Evolutionary conservation across 2,797 vertebrate species (phyloP).

Genomic region (Acestrorhynchus altus): DNA sequence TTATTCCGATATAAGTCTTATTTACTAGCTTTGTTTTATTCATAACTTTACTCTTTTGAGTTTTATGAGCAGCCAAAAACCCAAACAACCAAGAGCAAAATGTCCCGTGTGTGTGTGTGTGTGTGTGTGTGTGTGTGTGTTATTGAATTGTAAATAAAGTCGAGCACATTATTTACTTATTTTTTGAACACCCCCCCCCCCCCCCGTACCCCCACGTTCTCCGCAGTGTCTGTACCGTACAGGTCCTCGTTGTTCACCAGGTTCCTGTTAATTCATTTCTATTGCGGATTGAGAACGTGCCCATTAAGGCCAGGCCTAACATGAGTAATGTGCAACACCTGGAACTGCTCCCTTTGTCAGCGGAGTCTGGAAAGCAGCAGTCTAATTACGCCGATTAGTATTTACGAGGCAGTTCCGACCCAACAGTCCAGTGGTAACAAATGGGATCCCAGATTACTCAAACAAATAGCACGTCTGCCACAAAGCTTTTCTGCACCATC

Average conservation of each 20-base stretch:
- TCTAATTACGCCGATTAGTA: constrained; percentile 85
- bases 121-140: constrained; percentile 42
- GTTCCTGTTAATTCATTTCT: constrained; percentile 77
- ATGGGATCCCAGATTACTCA: constrained; percentile 51
- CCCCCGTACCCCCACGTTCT: not conserved
- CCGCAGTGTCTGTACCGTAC: not conserved
- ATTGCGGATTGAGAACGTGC: constrained; percentile 69
- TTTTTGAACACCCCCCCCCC: not conserved
- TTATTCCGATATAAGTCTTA: constrained; percentile 59
- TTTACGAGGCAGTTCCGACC: constrained; percentile 80
- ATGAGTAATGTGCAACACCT: constrained; percentile 81
- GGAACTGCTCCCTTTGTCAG: constrained; percentile 76
- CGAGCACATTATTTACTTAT: constrained; percentile 39
- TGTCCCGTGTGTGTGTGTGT: constrained; percentile 40
- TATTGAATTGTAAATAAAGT: constrained; percentile 63
- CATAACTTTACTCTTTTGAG: constrained; percentile 57
- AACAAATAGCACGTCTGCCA: constrained; percentile 57
- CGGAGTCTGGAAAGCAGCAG: constrained; percentile 72
- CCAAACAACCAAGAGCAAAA: constrained; percentile 57
- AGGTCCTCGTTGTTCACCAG: not conserved
- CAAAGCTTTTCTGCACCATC: constrained; percentile 36
- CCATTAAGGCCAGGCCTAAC: constrained; percentile 63
- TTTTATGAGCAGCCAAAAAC: constrained; percentile 58
- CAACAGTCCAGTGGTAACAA: constrained; percentile 64
- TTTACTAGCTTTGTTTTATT: constrained; percentile 61